phyloP scores from a whole-genome alignment of 2,888 invertebrate species.

The Drosophila tanythrix region DNA sequence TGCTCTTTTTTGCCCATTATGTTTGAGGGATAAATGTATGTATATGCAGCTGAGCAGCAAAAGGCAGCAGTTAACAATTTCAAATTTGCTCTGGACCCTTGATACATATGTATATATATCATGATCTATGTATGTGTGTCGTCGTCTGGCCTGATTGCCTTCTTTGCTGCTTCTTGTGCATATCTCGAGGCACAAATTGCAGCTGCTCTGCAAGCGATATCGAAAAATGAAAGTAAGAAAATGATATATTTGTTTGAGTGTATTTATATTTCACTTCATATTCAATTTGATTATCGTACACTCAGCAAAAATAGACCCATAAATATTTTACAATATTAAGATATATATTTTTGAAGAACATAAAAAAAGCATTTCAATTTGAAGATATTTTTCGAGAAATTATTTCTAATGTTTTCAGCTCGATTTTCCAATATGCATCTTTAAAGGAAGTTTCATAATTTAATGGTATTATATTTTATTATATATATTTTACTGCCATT shows the following conservation, averaged over 20 bases:
- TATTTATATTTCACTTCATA: no score
- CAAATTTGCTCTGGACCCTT: constrained; percentile 4
- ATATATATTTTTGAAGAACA: neutral
- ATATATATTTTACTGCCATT: neutral
- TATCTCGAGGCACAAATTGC: neutral
- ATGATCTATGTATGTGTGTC: neutral
- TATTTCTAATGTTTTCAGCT: neutral
- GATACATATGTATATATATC: neutral
- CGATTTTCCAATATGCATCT: neutral
- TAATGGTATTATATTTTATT: neutral
- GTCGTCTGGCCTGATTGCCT: constrained; percentile 25
- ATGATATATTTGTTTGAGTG: neutral
- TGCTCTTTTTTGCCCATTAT: constrained; percentile 8
- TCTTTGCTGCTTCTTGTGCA: neutral
- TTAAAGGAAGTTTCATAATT: no score
- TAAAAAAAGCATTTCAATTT: neutral
- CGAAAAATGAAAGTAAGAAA: neutral
- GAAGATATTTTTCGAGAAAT: neutral
- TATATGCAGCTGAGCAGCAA: neutral
- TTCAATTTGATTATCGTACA: no score
- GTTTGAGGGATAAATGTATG: neutral
- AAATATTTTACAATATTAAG: neutral
- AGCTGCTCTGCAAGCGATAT: constrained; percentile 8
- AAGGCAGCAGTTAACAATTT: constrained; percentile 51
- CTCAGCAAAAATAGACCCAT: neutral